phyloP scores from a whole-genome alignment of 2,888 invertebrate species.

The Nemotelus pantherinus region DNA sequence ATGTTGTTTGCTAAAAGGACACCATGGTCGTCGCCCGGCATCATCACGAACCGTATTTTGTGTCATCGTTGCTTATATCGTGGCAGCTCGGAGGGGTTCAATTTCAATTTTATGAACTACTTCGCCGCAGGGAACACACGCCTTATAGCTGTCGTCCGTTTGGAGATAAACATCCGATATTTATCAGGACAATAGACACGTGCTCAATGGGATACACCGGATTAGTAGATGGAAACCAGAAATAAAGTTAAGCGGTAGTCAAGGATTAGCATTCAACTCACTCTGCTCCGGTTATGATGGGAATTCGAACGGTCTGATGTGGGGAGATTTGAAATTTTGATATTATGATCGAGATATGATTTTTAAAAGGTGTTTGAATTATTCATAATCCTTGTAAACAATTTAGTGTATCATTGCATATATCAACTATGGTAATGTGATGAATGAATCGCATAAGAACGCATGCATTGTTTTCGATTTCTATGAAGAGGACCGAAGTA shows the following conservation, averaged over 20 bases:
- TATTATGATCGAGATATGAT: conserved; percentile 3
- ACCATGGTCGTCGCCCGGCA: conserved; percentile 2
- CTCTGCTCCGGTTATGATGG: conserved; percentile 41
- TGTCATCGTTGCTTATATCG: conserved; percentile 37
- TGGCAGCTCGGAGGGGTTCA: conserved; percentile 12
- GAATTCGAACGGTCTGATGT: conserved; percentile 48
- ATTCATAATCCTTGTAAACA: background rate
- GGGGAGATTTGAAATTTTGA: background rate
- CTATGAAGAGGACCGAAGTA: too few species aligned
- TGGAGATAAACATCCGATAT: conserved; percentile 50
- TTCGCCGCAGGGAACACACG: conserved; percentile 51
- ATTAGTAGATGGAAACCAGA: conserved; percentile 54
- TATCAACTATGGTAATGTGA: too few species aligned
- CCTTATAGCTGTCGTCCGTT: conserved; percentile 34
- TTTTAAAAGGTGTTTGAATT: conserved; percentile 23
- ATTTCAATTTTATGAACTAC: conserved; percentile 51
- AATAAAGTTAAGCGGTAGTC: conserved; percentile 62
- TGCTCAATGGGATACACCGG: conserved; percentile 55
- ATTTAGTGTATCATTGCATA: background rate
- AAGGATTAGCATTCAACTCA: conserved; percentile 56
- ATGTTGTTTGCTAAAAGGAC: conserved; percentile 41
- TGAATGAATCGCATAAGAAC: too few species aligned
- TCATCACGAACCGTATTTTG: conserved; percentile 11
- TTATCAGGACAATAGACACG: conserved; percentile 58
- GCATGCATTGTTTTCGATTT: too few species aligned